phyloP scores from a whole-genome alignment of 1,140 invertebrate species.

The Leptopilina clavipes region DNA sequence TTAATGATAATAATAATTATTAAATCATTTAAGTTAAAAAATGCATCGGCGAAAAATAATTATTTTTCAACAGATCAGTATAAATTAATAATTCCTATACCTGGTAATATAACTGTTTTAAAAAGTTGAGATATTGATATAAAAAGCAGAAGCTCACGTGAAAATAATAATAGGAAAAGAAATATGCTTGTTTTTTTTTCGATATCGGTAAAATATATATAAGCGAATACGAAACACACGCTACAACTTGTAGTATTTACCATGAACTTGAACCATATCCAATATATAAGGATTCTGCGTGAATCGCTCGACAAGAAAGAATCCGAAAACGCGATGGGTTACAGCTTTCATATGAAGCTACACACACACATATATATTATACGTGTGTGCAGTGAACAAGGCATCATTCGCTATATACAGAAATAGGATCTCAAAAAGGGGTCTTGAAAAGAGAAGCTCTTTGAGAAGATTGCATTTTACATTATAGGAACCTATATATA shows the following conservation, averaged over 20 bases:
- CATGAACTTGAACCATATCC: constrained; percentile 23
- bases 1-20: too few relatives aligned
- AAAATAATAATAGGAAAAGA: too few relatives aligned
- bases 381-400: constrained; percentile 2
- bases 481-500: neutral
- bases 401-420: constrained; percentile 1
- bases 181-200: too few relatives aligned
- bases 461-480: neutral
- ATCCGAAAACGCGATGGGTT: constrained; percentile 25
- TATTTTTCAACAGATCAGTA: too few relatives aligned
- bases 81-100: too few relatives aligned
- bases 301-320: neutral
- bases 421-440: constrained; percentile 27
- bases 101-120: too few relatives aligned
- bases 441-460: neutral
- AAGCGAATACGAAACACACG: constrained; percentile 3
- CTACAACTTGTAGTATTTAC: constrained; percentile 26
- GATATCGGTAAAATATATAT: neutral
- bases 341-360: constrained; percentile 13
- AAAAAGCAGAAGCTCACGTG: too few relatives aligned
- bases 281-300: constrained; percentile 12
- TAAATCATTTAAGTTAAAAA: too few relatives aligned
- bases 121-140: too few relatives aligned
- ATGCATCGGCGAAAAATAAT: too few relatives aligned
- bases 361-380: neutral